Conservation (phyloP, 2,113 vertebrate genomes). For the Rhynchomys soricoides region DNA sequence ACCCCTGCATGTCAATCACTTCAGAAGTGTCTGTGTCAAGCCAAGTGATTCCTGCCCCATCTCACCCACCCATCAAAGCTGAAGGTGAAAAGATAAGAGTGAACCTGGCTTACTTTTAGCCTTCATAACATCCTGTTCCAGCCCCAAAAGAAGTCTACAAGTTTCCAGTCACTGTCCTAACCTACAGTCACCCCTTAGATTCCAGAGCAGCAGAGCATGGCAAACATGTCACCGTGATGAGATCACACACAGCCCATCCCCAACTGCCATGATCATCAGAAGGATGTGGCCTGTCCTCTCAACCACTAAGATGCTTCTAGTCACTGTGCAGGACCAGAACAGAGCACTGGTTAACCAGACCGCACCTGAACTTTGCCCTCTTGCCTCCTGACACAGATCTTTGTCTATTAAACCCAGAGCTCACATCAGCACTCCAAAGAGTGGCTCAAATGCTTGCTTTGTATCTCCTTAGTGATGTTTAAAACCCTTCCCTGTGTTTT, state of each 20-base stretch:
- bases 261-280: background rate
- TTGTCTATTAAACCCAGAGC: background rate
- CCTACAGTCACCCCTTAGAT: background rate
- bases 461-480: no score
- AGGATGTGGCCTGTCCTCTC: background rate
- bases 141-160: background rate
- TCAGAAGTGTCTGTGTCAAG: background rate
- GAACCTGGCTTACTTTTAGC: background rate
- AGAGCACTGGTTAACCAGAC: background rate
- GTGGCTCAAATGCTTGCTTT: background rate
- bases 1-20: background rate
- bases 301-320: background rate
- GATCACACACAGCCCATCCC: background rate
- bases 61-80: background rate
- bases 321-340: background rate
- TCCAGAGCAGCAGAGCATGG: background rate
- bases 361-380: background rate
- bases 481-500: background rate
- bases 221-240: background rate
- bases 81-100: background rate
- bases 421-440: background rate
- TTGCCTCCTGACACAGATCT: background rate
- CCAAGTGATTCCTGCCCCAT: background rate
- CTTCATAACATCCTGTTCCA: background rate
- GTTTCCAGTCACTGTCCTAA: background rate